phyloP scores from a whole-genome alignment of 2,888 invertebrate species.

The Plebejus melissa region DNA sequence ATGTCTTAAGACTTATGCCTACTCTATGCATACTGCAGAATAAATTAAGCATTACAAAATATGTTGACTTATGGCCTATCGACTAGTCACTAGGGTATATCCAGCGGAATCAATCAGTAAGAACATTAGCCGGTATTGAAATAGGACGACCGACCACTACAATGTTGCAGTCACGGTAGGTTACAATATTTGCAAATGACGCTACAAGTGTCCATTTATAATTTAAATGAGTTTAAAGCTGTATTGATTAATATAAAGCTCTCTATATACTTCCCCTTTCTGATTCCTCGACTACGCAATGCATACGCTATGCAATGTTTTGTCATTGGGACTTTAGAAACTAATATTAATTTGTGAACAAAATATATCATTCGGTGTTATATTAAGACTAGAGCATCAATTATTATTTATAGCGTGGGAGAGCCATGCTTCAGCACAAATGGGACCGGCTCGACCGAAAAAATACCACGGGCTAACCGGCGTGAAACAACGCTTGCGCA shows the following conservation, averaged over 20 bases:
- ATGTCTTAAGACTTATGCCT: too few species aligned
- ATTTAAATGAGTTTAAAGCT: slow-evolving; percentile 15
- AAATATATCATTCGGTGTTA: too few species aligned
- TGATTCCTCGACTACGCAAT: background rate
- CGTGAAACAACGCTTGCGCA: too few species aligned
- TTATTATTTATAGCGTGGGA: too few species aligned
- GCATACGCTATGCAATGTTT: background rate
- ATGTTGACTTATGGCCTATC: background rate
- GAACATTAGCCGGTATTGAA: slow-evolving; percentile 5
- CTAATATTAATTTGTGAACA: too few species aligned
- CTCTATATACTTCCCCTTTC: background rate
- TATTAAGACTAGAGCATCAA: too few species aligned
- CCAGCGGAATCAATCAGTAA: slow-evolving; percentile 18
- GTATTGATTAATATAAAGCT: background rate
- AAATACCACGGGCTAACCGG: too few species aligned
- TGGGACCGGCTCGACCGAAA: too few species aligned
- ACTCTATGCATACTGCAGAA: background rate
- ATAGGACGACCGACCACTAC: background rate
- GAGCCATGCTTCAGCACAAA: too few species aligned
- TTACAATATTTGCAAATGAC: slow-evolving; percentile 4
- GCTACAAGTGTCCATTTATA: background rate
- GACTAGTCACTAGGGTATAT: background rate
- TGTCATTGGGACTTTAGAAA: background rate
- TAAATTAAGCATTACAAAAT: background rate
- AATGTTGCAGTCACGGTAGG: slow-evolving; percentile 24